Conservation (phyloP, 1,140 invertebrate species). For the Achatina immaculata region DNA sequence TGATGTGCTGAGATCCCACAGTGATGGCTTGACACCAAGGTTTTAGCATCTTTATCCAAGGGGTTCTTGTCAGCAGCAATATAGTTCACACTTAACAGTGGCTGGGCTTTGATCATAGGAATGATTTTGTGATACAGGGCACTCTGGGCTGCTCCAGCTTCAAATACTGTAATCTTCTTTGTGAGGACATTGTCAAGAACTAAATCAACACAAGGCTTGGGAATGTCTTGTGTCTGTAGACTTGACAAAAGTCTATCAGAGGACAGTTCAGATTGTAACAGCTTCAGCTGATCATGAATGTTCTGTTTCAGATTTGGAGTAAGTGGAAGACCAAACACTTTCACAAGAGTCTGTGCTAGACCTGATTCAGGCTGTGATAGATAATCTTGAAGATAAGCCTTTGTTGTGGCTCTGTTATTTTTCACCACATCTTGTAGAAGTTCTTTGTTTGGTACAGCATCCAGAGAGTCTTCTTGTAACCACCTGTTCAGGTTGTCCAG, state of each 20-base stretch:
- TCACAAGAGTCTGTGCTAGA: constrained; percentile 45
- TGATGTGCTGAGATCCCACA: constrained; percentile 62
- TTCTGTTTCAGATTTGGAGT: constrained; percentile 40
- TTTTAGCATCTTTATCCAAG: constrained; percentile 59
- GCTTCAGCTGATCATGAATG: constrained; percentile 35
- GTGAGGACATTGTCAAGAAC: constrained; percentile 84
- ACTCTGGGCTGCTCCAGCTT: constrained; percentile 73
- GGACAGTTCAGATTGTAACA: constrained; percentile 42
- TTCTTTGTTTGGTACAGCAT: not conserved
- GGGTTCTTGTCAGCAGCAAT: constrained; percentile 59
- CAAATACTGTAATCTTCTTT: constrained; percentile 82
- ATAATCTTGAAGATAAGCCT: not conserved
- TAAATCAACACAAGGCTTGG: constrained; percentile 74
- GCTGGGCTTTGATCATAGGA: constrained; percentile 65
- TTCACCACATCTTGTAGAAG: constrained; percentile 12
- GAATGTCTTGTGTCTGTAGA: constrained; percentile 40
- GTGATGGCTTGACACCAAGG: constrained; percentile 55
- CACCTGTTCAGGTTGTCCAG: constrained; percentile 32
- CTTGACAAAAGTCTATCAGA: constrained; percentile 53
- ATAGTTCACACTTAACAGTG: constrained; percentile 70
- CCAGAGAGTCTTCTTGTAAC: constrained; percentile 1
- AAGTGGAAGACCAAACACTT: constrained; percentile 39
- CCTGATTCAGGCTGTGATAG: constrained; percentile 34
- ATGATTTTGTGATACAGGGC: constrained; percentile 56
- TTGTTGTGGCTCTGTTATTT: constrained; percentile 47